Percentiles rank a stretch among this genome's conserved stretches.
These are phyloP conservation scores for Lasius fuliginosus DNA, from an alignment of 2,888 invertebrate genomes.

Conservation along the genomic window DNA sequence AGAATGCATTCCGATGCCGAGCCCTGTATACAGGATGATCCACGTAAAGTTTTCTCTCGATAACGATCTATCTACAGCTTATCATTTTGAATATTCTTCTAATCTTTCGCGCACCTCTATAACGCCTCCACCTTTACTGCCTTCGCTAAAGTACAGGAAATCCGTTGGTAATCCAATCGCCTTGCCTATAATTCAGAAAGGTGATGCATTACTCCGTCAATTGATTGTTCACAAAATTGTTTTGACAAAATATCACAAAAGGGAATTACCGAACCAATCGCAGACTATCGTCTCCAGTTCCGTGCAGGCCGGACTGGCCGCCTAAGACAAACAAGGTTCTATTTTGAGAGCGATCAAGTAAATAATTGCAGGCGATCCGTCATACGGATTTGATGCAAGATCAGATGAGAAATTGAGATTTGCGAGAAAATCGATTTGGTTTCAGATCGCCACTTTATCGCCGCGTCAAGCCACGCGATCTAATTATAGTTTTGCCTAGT, in stretches of 20 bases:
- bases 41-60: conserved; percentile 17
- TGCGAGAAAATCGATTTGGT: background rate
- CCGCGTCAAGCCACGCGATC: background rate
- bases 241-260: conserved; percentile 48
- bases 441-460: background rate
- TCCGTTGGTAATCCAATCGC: conserved; percentile 97
- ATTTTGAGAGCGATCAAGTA: conserved; percentile 53
- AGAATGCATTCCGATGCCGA: conserved; percentile 98
- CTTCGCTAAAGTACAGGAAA: conserved; percentile 94
- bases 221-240: conserved; percentile 26
- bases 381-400: conserved; percentile 38
- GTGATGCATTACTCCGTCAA: conserved; percentile 26
- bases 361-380: conserved; percentile 65
- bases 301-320: conserved; percentile 98
- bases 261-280: conserved; percentile 96
- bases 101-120: conserved; percentile 91
- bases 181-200: conserved; percentile 88
- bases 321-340: conserved; percentile 88
- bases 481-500: conserved; percentile 20
- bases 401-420: background rate
- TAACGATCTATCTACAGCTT: background rate
- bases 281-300: conserved; percentile 98
- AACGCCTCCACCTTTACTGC: conserved; percentile 97
- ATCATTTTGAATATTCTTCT: conserved; percentile 15
- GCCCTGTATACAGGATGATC: conserved; percentile 88